Evolutionary conservation across 2,113 vertebrate genomes (phyloP).

Genomic region (Tinamus guttatus): DNA sequence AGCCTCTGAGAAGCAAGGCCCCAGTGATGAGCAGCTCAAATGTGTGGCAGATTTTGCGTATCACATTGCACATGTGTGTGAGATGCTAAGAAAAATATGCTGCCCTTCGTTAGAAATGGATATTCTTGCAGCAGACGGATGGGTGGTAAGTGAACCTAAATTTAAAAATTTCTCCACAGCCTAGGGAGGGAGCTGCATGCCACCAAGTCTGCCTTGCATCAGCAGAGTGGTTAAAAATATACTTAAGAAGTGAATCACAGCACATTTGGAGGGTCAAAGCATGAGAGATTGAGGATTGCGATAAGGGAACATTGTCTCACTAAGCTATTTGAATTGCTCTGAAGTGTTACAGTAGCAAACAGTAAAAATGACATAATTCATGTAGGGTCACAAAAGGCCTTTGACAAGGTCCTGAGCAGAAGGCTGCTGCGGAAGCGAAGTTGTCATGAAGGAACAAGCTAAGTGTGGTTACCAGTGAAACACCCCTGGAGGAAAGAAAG

Average conservation of each 20-base stretch:
- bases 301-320: neutral
- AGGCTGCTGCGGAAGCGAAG: neutral
- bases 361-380: neutral
- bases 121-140: neutral
- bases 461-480: neutral
- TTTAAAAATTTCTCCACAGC: neutral
- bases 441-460: neutral
- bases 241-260: neutral
- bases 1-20: neutral
- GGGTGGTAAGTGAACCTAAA: neutral
- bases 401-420: neutral
- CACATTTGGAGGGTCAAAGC: fast-evolving
- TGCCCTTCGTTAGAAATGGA: neutral
- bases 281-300: neutral
- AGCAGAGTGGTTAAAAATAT: neutral
- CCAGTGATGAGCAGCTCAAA: neutral
- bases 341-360: neutral
- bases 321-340: neutral
- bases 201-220: neutral
- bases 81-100: neutral
- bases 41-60: neutral
- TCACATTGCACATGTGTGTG: neutral
- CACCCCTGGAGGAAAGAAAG: neutral
- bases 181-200: neutral
- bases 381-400: neutral